Conservation (phyloP, 2,113 vertebrate genomes). For the Struthio camelus region DNA sequence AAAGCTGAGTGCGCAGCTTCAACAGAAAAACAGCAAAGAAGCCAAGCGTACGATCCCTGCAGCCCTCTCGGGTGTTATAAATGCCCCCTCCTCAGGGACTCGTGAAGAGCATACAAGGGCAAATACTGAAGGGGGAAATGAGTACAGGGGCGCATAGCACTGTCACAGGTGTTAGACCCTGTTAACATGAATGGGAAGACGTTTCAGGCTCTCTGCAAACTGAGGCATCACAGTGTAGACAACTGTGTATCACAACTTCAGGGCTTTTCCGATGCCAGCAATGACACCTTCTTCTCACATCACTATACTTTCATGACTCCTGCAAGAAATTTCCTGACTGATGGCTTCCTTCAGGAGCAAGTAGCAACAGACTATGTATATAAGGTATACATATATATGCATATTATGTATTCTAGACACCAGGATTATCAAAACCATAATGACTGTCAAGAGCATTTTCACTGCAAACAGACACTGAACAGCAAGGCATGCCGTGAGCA, state of each 20-base stretch:
- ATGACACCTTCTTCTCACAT: neutral
- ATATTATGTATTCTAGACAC: neutral
- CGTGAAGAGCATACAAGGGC: neutral
- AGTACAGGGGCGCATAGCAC: neutral
- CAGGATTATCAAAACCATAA: neutral
- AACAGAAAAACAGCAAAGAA: neutral
- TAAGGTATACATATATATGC: neutral
- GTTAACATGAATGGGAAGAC: rapidly evolving
- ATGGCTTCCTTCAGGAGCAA: neutral
- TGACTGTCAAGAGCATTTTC: neutral
- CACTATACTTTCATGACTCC: neutral
- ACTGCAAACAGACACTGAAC: neutral
- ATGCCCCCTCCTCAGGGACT: neutral
- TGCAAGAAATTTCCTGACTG: neutral
- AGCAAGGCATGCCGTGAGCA: neutral
- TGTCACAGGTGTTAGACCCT: neutral
- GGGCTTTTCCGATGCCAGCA: neutral
- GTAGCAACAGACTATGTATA: neutral
- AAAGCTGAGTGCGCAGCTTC: neutral
- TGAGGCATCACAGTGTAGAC: neutral
- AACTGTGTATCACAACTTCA: rapidly evolving
- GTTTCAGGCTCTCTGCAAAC: neutral
- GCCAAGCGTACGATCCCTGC: neutral
- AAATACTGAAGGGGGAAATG: neutral
- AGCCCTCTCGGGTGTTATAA: neutral